Evolutionary conservation across 2,797 vertebrate genomes (phyloP).

Genomic region (Emydoidea blandingii): DNA sequence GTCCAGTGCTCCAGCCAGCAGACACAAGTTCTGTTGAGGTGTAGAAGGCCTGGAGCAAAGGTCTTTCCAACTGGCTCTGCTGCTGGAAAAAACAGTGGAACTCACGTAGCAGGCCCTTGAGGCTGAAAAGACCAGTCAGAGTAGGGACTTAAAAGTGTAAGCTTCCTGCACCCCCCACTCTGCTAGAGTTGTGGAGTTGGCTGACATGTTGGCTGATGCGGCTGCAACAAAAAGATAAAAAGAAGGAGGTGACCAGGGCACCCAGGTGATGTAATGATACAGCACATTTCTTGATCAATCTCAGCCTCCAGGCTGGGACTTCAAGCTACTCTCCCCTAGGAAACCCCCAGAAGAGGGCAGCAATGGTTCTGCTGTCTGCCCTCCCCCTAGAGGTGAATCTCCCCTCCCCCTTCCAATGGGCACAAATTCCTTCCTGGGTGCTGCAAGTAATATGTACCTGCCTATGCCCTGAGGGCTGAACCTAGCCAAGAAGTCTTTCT

Average conservation of each 20-base stretch:
- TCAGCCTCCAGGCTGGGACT: background rate
- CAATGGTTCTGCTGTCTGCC: slow-evolving; percentile 62
- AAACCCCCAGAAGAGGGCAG: slow-evolving; percentile 77
- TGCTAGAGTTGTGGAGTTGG: background rate
- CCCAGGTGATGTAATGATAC: background rate
- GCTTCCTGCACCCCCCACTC: background rate
- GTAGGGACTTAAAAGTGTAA: background rate
- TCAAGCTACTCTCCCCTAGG: slow-evolving; percentile 32
- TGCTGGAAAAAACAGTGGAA: background rate
- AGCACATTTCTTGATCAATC: background rate
- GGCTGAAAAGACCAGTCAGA: background rate
- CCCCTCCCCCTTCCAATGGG: background rate
- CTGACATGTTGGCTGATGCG: background rate
- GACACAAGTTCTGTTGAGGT: background rate
- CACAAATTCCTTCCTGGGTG: background rate
- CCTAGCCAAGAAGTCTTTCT: slow-evolving; percentile 52
- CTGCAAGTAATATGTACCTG: background rate
- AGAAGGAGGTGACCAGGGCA: rapidly evolving
- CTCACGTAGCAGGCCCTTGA: rapidly evolving
- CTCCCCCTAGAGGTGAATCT: background rate
- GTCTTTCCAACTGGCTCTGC: background rate
- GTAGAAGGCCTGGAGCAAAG: background rate
- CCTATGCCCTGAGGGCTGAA: slow-evolving; percentile 52
- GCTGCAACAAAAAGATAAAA: background rate
- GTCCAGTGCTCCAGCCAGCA: background rate